Base-by-base conservation (phyloP, 1,140 invertebrate genomes). In the Phymastichus coffea region DNA sequence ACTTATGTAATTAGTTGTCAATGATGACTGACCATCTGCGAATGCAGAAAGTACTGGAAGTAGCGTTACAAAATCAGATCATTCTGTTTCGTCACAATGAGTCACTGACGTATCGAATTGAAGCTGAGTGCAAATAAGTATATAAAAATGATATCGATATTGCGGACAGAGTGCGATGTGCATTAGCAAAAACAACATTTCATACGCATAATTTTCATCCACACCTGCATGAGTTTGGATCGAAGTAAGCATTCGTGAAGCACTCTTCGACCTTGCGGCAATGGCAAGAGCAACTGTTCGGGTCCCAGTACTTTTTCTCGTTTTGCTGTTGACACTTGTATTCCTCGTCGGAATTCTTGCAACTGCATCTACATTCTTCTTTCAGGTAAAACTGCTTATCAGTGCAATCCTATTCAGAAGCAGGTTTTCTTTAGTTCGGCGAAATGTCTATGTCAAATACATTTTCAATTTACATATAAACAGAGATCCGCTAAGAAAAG, bases 171-270 rank as follows among this genome's bases (percentile, higher is more conserved):
- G n/a, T n/a, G n/a, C n/a, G n/a, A n/a, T n/a, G n/a, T 8, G 30
- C 30, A 33, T 33, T 14, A 33, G 14, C 30, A 33, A 33, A 8
- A 33, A 33, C 6, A 33, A 14, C 14, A 33, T 33, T 33, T 33
- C 30, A 33, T 33, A 33, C 6, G 30, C 19, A n/a, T n/a, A n/a
- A n/a, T n/a, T n/a, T n/a, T n/a, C n/a, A 12, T 62, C 64, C 72
- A 70, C 82, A 87, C 81, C 76, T 81, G 81, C 87, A 88, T 63
- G 79, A 76, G 48, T 76, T 76, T 30, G 81, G 75, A 68, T 87
- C 83, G 66, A 84, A 88, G 59, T 72, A 71, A 44, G 77, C 83
- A 22, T 85, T 85, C 15, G 82, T 85, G 22, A 82, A 82, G 66
- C 87, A 88, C 20, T 79, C 75, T 28, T 77, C 68, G 2, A 74